A percentile compares a stretch with the other conserved stretches of the same genome.
These are phyloP conservation scores for Drosophila parthenogenetica DNA, from an alignment of 2,888 invertebrate genomes.

Conservation along the genomic window DNA sequence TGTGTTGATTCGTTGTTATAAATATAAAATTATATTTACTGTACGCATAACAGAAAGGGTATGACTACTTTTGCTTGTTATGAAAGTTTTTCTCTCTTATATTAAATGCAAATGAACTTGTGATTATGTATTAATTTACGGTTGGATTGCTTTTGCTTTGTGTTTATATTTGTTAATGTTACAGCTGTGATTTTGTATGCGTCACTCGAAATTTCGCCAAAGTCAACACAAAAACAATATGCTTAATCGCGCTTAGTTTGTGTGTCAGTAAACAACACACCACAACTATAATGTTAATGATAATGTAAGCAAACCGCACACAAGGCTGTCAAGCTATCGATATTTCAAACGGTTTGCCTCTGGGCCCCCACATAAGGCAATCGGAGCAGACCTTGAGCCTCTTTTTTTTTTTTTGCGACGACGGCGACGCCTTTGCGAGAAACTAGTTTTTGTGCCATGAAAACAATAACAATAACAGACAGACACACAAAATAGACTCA, in stretches of 20 bases:
- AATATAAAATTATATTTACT: not conserved
- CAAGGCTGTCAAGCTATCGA: slow-evolving; percentile 58
- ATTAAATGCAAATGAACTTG: slow-evolving; percentile 31
- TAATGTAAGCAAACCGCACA: slow-evolving; percentile 37
- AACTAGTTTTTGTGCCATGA: slow-evolving; percentile 63
- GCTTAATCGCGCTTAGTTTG: slow-evolving; percentile 21
- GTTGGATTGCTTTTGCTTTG: slow-evolving; percentile 4
- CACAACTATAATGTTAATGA: slow-evolving; percentile 7
- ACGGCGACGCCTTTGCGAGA: slow-evolving; percentile 42
- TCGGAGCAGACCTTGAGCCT: slow-evolving; percentile 50
- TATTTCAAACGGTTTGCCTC: slow-evolving; percentile 38
- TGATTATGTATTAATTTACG: slow-evolving; percentile 16
- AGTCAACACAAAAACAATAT: slow-evolving; percentile 34
- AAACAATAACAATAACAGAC: slow-evolving; percentile 18
- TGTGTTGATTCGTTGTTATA: not conserved
- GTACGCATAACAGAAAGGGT: slow-evolving; percentile 5
- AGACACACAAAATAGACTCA: slow-evolving; percentile 23
- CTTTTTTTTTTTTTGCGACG: slow-evolving; percentile 49
- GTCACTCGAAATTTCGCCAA: slow-evolving; percentile 8
- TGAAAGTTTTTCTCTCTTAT: not conserved
- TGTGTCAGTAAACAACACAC: slow-evolving; percentile 48
- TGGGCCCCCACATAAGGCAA: slow-evolving; percentile 17
- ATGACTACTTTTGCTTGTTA: not conserved
- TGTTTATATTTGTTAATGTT: not conserved
- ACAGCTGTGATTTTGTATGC: slow-evolving; percentile 18